Base-by-base conservation (phyloP, 2,888 invertebrate species). In the Congeria kusceri region DNA sequence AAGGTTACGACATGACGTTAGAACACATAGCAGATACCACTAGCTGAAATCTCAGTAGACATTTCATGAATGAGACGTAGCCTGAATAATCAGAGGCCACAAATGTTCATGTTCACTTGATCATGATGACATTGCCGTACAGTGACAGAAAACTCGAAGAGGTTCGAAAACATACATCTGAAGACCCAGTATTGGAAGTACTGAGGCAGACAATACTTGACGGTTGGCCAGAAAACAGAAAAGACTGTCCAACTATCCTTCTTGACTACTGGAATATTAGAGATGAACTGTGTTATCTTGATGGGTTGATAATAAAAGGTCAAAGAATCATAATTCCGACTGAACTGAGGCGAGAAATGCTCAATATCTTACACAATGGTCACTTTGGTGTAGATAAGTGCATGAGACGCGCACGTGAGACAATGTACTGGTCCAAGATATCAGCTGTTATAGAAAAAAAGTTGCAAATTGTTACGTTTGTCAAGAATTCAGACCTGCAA, bases 91-190 rank as follows among this genome's bases (percentile, higher is more conserved):
- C 66, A n/a, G 69, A 75, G 49, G 77, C 61, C 15, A 67, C 79
- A 27, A 70, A 80, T 25, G 29, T 56, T 23, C 77, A 79, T 59
- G 75, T 85, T 20, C 78, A 85, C 65, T 63, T 65, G 3, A 53
- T 85, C 2, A 39, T 72, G 27, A 18, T 56, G 15, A 76, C 46
- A 18, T 46, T 82, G 28, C 80, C 73, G n/a, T 65, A 76, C 18
- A 79, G 61, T 63, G 77, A 77, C 53, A 29, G 56, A 23, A 81
- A 77, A 66, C 64, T 83, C 5, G 29, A 70, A n/a, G 71, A 78
- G 27, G 66, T 85, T 20, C 29, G 63, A 63, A 15, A 56, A 18
- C 62, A 46, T 13, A 78, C 82, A 15, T 53, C 59, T 11, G 56
- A 28, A 32, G 80, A 82, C 56, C 68, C 69, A 18, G 29, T 59